Base-by-base conservation (phyloP, 1,140 invertebrate species). In the Drosophila lowei region DNA sequence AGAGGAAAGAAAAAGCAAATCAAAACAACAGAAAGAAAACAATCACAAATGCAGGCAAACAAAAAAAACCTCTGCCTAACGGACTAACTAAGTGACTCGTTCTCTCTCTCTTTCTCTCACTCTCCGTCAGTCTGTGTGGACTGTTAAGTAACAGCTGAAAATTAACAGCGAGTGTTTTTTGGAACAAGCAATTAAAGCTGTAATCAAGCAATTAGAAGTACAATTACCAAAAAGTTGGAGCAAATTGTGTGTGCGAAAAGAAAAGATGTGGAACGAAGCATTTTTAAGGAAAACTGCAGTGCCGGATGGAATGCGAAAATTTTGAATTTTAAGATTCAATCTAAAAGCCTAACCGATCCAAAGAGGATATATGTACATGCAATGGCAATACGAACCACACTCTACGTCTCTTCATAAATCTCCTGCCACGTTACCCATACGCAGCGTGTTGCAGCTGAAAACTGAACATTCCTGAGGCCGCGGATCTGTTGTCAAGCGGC, bases 21-120 rank as follows among this genome's bases (percentile, higher is more conserved):
- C 66, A 70, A 70, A 74, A 61, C 74, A 81, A 70, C 83, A 81
- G 70, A 81, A 81, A 78, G 80, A 56, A 73, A 83, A 83, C 65
- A 60, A 47, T 59, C 52, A 65, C 59, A 70, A 70, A 68, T 61
- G 70, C 49, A 48, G 72, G 44, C 50, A 75, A 59, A 61, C 42
- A 73, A 38, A 38, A 38, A 30, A 7, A 7, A 30, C 0, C 34
- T 38, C 34, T 5, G 11, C 11, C 11, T 38, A 38, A 68, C 64
- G 50, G 50, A 25, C 44, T 57, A 63, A 48, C 63, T 68, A 68
- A 68, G 50, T 57, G 65, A 68, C 65, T 68, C 63, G 28, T 48
- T 38, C 25, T 42, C 48, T 15, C 48, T 47, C 5, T 15, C 42
- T 55, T 28, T 15, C 8, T 25, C n/a, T n/a, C 15, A 13, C 49